These are phyloP conservation scores for Pogonocichla stellata DNA, from an alignment of 2,113 vertebrate genomes.

Conservation along the genomic window DNA sequence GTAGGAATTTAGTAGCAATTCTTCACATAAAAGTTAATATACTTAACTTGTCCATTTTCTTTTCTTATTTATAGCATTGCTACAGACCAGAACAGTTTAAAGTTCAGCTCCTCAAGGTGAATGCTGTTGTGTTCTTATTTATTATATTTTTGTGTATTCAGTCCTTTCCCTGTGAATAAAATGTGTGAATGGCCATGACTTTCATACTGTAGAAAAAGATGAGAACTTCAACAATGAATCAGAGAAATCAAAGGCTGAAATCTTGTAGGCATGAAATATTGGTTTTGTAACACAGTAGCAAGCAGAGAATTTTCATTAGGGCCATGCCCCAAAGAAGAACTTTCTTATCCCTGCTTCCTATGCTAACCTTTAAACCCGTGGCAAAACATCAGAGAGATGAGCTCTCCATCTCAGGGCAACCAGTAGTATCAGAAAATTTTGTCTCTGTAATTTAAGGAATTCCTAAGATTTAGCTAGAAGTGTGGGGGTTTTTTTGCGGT, in stretches of 20 bases:
- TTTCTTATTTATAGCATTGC: not conserved
- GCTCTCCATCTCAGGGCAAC: not conserved
- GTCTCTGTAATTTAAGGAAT: not conserved
- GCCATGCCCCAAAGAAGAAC: not conserved
- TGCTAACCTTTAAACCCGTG: not conserved
- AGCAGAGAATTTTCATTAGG: not conserved
- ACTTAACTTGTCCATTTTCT: not conserved
- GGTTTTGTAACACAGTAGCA: not conserved
- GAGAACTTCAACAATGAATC: not conserved
- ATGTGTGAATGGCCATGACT: not conserved
- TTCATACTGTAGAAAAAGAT: not conserved
- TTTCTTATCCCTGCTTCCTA: not conserved
- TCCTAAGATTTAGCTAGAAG: not conserved
- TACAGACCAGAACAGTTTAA: not conserved
- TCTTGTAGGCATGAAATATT: not conserved
- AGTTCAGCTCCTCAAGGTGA: not conserved
- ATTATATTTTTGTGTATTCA: not conserved
- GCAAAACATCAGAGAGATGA: not conserved
- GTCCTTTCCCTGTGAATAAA: not conserved
- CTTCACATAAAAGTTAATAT: not conserved
- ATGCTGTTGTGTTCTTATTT: not conserved
- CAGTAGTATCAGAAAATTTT: not conserved
- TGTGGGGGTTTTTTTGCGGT: fast-evolving
- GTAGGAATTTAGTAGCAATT: not conserved
- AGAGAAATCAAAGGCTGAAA: not conserved